Evolutionary conservation across 2,888 invertebrate species (phyloP), one percentile per base, ranked within the genome.

Genomic region (Dryomyza anilis): DNA sequence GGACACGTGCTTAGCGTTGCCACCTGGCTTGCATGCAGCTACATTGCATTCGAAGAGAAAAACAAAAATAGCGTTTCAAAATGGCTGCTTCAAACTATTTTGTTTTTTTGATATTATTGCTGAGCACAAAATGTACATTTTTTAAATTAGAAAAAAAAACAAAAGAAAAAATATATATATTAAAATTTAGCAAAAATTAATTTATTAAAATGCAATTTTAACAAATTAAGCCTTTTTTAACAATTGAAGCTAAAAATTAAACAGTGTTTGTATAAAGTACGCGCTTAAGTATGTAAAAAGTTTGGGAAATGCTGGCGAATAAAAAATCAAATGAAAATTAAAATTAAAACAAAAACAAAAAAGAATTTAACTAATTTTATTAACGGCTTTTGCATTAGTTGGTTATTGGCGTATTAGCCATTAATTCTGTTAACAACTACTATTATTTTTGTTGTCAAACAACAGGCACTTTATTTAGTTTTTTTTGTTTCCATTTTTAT

Each of bases 391-490:
- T 55, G 30, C 30, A 21, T 29, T 50, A 23, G 25, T 1, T n/a
- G 6, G 39, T 39, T 14, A 2, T 39, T 39, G 12, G 39, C n/a
- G 39, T 5, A 39, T n/a, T 48, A 48, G 33, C 10, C 23, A 19
- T 57, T 43, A 57, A 25, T 29, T 45, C 12, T 30, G 16, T 48
- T 55, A 25, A 25, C 16, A 48, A 16, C 19, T 55, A 19, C 61
- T 43, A 29, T 36, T 63, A 55, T 62, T 29, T 56, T 25, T 63
- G 70, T 68, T 70, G 76, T 73, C 70, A 75, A 77, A 69, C 68
- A 71, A 67, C 68, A 63, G 50, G 5, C 16, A 72, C 71, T 29
- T 75, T 16, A 58, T 57, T 61, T 62, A 48, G 14, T 56, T 12
- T 63, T 55, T 60, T 29, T 57, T 60, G 45, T 52, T 58, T 33